These are phyloP conservation scores for Acanthopleura granulata DNA, from an alignment of 2,888 invertebrate species.

Conservation along the genomic window DNA sequence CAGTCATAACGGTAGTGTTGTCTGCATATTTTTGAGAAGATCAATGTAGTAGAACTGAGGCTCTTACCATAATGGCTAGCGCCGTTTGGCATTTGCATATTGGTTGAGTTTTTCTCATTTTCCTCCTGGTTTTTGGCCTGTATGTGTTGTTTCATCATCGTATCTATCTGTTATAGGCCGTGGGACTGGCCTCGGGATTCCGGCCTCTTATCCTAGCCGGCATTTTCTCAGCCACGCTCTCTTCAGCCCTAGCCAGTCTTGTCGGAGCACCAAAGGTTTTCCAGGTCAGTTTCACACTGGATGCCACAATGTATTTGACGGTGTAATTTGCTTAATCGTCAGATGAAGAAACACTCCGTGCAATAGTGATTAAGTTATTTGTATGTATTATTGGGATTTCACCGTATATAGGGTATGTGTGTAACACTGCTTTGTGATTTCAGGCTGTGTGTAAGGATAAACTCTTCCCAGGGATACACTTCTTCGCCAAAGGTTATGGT, in stretches of 20 bases:
- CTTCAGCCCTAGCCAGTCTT: constrained; percentile 94
- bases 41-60: too few relatives aligned
- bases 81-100: too few relatives aligned
- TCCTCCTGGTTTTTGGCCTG: too few relatives aligned
- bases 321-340: not conserved
- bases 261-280: constrained; percentile 88
- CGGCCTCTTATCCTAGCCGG: constrained; percentile 95
- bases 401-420: too few relatives aligned
- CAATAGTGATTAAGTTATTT: not conserved
- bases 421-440: constrained; percentile 22
- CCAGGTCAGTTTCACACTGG: constrained; percentile 61
- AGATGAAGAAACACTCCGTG: not conserved
- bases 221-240: constrained; percentile 96
- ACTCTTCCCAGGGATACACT: constrained; percentile 90
- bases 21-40: too few relatives aligned
- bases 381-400: too few relatives aligned
- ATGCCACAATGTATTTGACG: not conserved
- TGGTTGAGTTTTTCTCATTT: too few relatives aligned
- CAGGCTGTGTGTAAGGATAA: constrained; percentile 91
- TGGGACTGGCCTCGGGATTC: constrained; percentile 75
- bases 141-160: not conserved
- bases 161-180: constrained; percentile 55
- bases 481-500: constrained; percentile 83
- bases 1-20: too few relatives aligned
- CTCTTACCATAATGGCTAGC: too few relatives aligned